Evolutionary conservation across 2,113 vertebrate species (phyloP).

Genomic region (Podarcis cretensis): DNA sequence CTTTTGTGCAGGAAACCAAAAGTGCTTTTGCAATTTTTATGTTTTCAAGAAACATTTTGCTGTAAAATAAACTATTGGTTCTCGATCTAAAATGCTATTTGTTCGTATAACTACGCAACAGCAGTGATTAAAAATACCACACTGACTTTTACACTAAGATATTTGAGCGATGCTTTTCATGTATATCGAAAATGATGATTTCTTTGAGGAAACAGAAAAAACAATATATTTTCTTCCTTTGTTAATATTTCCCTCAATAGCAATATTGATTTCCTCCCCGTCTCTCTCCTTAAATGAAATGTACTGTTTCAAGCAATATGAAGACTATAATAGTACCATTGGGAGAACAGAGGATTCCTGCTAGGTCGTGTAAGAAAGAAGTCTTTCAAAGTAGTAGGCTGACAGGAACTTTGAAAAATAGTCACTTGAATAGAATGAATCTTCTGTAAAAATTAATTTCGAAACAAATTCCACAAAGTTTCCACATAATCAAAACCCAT

Average conservation of each 20-base stretch:
- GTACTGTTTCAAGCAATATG: neutral
- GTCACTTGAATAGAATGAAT: neutral
- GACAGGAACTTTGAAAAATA: neutral
- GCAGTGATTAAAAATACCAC: neutral
- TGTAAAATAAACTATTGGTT: neutral
- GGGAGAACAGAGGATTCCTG: neutral
- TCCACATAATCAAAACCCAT: too few relatives aligned
- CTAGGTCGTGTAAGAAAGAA: neutral
- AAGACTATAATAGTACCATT: too few relatives aligned
- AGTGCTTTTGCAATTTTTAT: neutral
- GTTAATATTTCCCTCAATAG: neutral
- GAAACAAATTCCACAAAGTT: too few relatives aligned
- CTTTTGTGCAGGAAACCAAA: neutral
- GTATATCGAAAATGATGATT: neutral
- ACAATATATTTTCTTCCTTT: too few relatives aligned
- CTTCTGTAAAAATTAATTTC: neutral
- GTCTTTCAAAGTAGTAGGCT: neutral
- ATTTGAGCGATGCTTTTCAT: neutral
- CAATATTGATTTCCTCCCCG: neutral
- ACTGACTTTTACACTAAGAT: neutral
- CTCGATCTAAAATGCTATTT: neutral
- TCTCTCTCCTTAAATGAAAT: neutral
- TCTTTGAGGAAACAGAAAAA: neutral
- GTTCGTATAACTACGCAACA: neutral
- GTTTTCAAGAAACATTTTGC: neutral